Conservation (phyloP, 1,140 invertebrate genomes). For the Macrobrachium rosenbergii region DNA sequence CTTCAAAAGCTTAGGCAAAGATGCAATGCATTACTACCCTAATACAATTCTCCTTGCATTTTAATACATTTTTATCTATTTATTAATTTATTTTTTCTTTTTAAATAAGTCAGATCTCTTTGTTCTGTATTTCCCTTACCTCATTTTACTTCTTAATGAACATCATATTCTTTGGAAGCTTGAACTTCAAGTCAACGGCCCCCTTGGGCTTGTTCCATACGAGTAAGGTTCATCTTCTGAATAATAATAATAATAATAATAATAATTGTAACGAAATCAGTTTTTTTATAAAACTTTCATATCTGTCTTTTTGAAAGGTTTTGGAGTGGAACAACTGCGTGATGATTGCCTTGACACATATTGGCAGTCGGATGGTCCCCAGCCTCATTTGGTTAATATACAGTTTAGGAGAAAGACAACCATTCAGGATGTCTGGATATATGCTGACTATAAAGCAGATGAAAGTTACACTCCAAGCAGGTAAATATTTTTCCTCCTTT, state of each 20-base stretch:
- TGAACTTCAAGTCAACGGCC: no score
- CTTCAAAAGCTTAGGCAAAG: no score
- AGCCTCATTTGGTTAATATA: slow-evolving; percentile 98
- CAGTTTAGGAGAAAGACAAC: slow-evolving; percentile 97
- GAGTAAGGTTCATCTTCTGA: no score
- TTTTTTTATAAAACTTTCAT: no score
- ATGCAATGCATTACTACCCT: no score
- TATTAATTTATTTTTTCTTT: background rate
- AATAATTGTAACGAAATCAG: no score
- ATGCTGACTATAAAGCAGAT: slow-evolving; percentile 97
- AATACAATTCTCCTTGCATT: no score
- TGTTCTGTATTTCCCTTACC: background rate
- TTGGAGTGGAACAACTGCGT: slow-evolving; percentile 96
- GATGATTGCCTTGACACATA: slow-evolving; percentile 97
- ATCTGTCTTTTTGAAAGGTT: slow-evolving; percentile 76
- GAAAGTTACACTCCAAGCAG: slow-evolving; percentile 96
- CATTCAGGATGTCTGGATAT: slow-evolving; percentile 95
- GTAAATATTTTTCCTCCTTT: slow-evolving; percentile 69
- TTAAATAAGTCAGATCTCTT: background rate
- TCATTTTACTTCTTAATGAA: background rate
- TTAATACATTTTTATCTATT: background rate
- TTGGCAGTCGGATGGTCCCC: slow-evolving; percentile 99
- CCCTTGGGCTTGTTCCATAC: no score
- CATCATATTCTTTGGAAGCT: no score
- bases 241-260: no score